phyloP scores from a whole-genome alignment of 2,113 vertebrate species.

The Cebidichthys violaceus region DNA sequence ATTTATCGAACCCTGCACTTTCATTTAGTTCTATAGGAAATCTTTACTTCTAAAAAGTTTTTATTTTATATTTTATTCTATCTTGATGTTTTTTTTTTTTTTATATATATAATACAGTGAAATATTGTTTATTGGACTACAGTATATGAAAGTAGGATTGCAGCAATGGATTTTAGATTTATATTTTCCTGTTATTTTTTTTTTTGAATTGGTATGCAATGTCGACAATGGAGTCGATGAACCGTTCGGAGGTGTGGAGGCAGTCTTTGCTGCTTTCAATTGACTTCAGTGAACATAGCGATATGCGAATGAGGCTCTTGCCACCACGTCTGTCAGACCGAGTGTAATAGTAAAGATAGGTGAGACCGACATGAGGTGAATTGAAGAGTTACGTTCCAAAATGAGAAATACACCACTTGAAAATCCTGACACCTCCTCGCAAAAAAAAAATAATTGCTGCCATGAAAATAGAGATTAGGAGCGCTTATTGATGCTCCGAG shows the following conservation, averaged over 20 bases:
- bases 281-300: conserved; percentile 6
- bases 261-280: conserved; percentile 53
- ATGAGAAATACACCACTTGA: conserved; percentile 18
- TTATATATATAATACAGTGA: background rate
- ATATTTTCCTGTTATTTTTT: too few species aligned
- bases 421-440: conserved; percentile 9
- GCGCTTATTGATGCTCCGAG: conserved; percentile 1
- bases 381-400: conserved; percentile 18
- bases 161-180: too few species aligned
- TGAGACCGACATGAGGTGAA: conserved; percentile 15
- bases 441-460: conserved; percentile 13
- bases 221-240: conserved; percentile 62
- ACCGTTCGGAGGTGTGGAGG: conserved; percentile 33
- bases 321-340: conserved; percentile 7
- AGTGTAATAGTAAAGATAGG: conserved; percentile 17
- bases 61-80: background rate
- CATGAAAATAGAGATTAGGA: conserved; percentile 1
- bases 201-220: conserved; percentile 15
- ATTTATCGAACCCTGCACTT: background rate
- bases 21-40: background rate
- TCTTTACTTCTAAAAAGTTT: background rate
- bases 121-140: background rate
- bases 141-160: too few species aligned
- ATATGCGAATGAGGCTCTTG: conserved; percentile 11
- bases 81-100: background rate